These are phyloP conservation scores for Drosophila nigromelanica DNA, from an alignment of 1,140 invertebrate genomes.

Conservation along the genomic window DNA sequence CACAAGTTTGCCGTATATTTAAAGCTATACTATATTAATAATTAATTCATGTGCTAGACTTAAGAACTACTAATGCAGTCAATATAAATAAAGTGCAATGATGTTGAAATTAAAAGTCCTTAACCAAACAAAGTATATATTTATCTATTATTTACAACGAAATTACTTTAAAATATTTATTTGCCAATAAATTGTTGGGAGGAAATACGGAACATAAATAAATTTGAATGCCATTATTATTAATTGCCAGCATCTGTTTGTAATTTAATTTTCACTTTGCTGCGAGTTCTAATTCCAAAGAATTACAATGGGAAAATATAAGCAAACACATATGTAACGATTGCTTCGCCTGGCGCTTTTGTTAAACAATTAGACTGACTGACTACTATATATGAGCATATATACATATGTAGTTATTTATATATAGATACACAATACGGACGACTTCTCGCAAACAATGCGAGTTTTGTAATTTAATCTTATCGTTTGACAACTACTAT, in stretches of 20 bases:
- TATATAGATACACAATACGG: slow-evolving; percentile 12
- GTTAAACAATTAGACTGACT: slow-evolving; percentile 65
- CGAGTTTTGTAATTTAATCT: slow-evolving; percentile 78
- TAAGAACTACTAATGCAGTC: slow-evolving; percentile 73
- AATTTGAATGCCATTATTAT: slow-evolving; percentile 13
- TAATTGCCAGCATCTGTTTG: slow-evolving; percentile 33
- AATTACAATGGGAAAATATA: slow-evolving; percentile 50
- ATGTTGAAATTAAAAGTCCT: slow-evolving; percentile 40
- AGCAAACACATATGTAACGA: slow-evolving; percentile 47
- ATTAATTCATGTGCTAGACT: slow-evolving; percentile 37
- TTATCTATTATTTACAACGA: not conserved
- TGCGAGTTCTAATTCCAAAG: slow-evolving; percentile 37
- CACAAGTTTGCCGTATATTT: slow-evolving; percentile 36
- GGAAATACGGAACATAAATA: slow-evolving; percentile 7
- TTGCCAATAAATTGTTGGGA: not conserved
- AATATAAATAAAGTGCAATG: slow-evolving; percentile 74
- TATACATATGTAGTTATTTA: slow-evolving; percentile 27
- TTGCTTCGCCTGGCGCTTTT: slow-evolving; percentile 50
- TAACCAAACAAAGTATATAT: slow-evolving; percentile 4
- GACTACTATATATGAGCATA: slow-evolving; percentile 11
- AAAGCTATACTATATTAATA: slow-evolving; percentile 23
- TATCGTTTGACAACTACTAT: slow-evolving; percentile 66
- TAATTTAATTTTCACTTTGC: slow-evolving; percentile 19
- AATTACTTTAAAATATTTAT: not conserved
- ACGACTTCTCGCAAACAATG: slow-evolving; percentile 9